Percentiles rank a stretch among this genome's conserved stretches.
Evolutionary conservation across 2,888 invertebrate species (phyloP).

Genomic region (Drosophila atripex): DNA sequence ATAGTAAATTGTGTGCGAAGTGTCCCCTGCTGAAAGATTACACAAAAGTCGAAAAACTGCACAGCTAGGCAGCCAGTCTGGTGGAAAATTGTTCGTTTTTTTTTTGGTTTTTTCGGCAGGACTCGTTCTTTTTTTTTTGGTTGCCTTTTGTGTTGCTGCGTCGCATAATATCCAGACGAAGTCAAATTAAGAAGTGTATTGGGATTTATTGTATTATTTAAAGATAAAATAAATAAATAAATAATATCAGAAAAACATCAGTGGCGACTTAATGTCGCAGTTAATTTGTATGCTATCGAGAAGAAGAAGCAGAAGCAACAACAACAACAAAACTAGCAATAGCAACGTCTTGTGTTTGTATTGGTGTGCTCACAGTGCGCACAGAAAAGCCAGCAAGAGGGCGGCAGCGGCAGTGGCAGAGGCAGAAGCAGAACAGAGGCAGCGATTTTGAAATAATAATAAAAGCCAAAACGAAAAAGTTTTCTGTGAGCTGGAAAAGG

Average conservation of each 20-base stretch:
- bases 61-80: slow-evolving; percentile 15
- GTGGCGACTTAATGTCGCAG: slow-evolving; percentile 73
- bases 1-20: slow-evolving; percentile 29
- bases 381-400: slow-evolving; percentile 62
- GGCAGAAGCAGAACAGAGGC: slow-evolving; percentile 13
- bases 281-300: slow-evolving; percentile 70
- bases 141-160: slow-evolving; percentile 43
- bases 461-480: slow-evolving; percentile 47
- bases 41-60: slow-evolving; percentile 16
- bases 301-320: slow-evolving; percentile 57
- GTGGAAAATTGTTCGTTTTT: slow-evolving; percentile 30
- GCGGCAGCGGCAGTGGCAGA: slow-evolving; percentile 50
- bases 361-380: slow-evolving; percentile 57
- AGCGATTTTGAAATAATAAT: slow-evolving; percentile 61
- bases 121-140: slow-evolving; percentile 21
- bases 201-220: not conserved
- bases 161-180: slow-evolving; percentile 59
- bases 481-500: slow-evolving; percentile 65
- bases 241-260: slow-evolving; percentile 37
- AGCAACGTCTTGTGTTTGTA: slow-evolving; percentile 56
- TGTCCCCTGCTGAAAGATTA: slow-evolving; percentile 33
- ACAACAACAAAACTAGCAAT: slow-evolving; percentile 30
- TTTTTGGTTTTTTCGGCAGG: slow-evolving; percentile 32
- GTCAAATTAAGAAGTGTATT: slow-evolving; percentile 55
- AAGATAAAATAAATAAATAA: slow-evolving; percentile 3